Evolutionary conservation across 2,797 vertebrate genomes (phyloP).

Genomic region (Emydoidea blandingii): DNA sequence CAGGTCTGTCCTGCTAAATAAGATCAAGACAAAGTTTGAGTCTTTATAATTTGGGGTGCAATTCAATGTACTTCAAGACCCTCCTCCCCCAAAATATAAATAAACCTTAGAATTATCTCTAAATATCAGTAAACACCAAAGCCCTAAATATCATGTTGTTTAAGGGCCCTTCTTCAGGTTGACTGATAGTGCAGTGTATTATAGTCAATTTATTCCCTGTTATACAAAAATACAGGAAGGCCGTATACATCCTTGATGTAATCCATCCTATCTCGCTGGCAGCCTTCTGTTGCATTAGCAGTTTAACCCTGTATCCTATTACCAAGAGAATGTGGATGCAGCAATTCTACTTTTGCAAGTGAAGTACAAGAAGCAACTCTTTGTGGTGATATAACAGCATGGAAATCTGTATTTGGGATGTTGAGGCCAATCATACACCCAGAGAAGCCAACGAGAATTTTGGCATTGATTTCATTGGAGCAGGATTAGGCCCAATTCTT

Average conservation of each 20-base stretch:
- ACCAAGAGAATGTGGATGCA: not conserved
- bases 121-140: not conserved
- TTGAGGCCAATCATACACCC: not conserved
- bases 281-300: not conserved
- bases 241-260: not conserved
- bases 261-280: not conserved
- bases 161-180: not conserved
- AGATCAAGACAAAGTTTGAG: not conserved
- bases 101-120: accelerated
- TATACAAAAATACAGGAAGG: not conserved
- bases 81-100: not conserved
- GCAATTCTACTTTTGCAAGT: not conserved
- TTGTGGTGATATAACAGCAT: not conserved
- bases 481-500: not conserved
- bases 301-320: accelerated
- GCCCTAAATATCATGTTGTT: not conserved
- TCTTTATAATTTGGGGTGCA: not conserved
- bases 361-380: not conserved
- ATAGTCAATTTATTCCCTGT: accelerated
- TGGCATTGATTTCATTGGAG: not conserved
- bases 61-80: not conserved
- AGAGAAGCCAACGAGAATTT: accelerated
- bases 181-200: not conserved
- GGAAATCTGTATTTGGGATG: not conserved
- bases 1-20: not conserved